These are phyloP conservation scores for Scophthalmus maximus DNA, from an alignment of 2,113 vertebrate species.

Conservation along the genomic window DNA sequence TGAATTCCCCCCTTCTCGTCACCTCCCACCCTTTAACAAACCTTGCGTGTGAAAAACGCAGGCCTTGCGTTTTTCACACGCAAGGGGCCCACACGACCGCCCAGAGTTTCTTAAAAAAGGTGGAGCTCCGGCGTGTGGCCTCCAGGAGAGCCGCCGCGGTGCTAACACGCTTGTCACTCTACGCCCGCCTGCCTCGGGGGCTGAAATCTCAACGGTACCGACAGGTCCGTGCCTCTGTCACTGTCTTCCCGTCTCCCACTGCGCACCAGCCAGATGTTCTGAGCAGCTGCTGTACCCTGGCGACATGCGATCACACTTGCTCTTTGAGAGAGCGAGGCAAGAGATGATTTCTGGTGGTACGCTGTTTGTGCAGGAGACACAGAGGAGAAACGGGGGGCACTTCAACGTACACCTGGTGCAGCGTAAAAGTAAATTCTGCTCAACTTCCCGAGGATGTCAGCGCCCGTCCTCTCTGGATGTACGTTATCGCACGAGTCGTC, in stretches of 20 bases:
- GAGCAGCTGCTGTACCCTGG: slow-evolving; percentile 71
- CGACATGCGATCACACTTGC: slow-evolving; percentile 48
- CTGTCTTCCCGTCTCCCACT: slow-evolving; percentile 55
- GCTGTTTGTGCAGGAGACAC: slow-evolving; percentile 31
- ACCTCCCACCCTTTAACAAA: slow-evolving; percentile 43
- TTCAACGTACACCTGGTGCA: slow-evolving; percentile 35
- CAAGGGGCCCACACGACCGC: neutral
- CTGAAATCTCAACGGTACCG: slow-evolving; percentile 39
- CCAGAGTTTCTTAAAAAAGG: slow-evolving; percentile 52
- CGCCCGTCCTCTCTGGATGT: slow-evolving; percentile 29
- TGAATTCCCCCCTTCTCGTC: slow-evolving; percentile 26
- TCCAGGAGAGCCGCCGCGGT: slow-evolving; percentile 34
- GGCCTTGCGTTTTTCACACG: slow-evolving; percentile 5
- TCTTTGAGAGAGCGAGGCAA: slow-evolving; percentile 25
- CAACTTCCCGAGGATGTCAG: too few relatives aligned
- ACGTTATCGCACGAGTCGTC: too few relatives aligned
- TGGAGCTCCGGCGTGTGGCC: slow-evolving; percentile 48
- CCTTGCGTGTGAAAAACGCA: slow-evolving; percentile 42
- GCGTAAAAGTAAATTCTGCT: too few relatives aligned
- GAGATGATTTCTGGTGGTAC: slow-evolving; percentile 23
- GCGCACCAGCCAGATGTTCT: slow-evolving; percentile 73
- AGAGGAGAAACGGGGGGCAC: slow-evolving; percentile 46
- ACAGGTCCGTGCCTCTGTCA: slow-evolving; percentile 56
- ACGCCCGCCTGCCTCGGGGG: slow-evolving; percentile 36
- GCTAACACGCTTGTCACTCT: slow-evolving; percentile 65